Evolutionary conservation across 2,113 vertebrate species (phyloP), one percentile per base, ranked within the genome.

Genomic region (Phylloscopus trochiloides): DNA sequence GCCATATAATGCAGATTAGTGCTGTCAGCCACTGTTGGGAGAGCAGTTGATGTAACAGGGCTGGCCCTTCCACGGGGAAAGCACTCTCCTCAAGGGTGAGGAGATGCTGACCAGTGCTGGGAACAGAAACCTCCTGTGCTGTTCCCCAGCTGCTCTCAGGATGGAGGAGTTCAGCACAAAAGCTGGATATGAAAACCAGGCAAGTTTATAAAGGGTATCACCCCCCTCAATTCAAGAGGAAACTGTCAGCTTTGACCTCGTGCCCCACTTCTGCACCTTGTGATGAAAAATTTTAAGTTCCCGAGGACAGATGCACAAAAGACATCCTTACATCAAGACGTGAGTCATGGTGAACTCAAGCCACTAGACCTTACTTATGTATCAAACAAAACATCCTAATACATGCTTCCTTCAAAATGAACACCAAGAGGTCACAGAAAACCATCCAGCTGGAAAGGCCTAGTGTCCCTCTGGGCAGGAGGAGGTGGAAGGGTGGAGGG

Each of bases 1-100:
- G 94, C 96, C 89, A 84, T 32, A 17, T 97, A 96, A 96, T 95
- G 79, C 88, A 94, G 97, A 97, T 97, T 97, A 97, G 94, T 3
- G 48, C 75, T 81, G 61, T 88, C 97, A 96, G 89, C 48, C 68
- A 81, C 42, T 9, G 83, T 28, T 66, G 14, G 51, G 68, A 82
- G 70, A 62, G 79, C 79, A 67, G 50, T 32, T 76, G 77, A 54
- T 86, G 52, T 82, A 61, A 91, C 58, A 50, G 71, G 79, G 57
- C 67, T 38, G 77, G 51, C 65, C 63, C 2, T 1, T 83, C 55
- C 66, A 43, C 26, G 22, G 55, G 76, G 59, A 94, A 88, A 26
- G 51, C 2, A 0, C 54, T 57, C 57, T 57, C 54, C 40, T 47
- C 54, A 59, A 15, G 50, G 48, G 61, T 2, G 31, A 74, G 48